Evolutionary conservation across 2,797 vertebrate genomes (phyloP).

Genomic region (Anguilla megastoma): DNA sequence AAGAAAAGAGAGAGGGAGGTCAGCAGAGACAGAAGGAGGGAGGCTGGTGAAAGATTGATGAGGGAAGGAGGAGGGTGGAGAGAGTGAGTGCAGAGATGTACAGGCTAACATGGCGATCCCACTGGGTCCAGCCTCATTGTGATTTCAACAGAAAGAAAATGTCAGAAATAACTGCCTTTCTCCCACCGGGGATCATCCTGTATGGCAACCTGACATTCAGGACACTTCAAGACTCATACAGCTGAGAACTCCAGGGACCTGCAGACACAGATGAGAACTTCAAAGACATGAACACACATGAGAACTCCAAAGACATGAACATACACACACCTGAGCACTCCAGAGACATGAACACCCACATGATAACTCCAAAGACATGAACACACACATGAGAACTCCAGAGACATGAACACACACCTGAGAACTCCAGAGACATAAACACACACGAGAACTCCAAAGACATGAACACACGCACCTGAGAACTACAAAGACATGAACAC

Average conservation of each 20-base stretch:
- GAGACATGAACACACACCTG: too few species aligned
- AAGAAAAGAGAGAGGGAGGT: constrained; percentile 46
- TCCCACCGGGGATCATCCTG: neutral
- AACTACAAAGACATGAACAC: too few species aligned
- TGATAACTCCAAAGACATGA: neutral
- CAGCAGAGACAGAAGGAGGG: constrained; percentile 46
- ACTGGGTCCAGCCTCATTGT: constrained; percentile 45
- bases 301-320: neutral
- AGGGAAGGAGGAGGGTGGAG: constrained; percentile 24
- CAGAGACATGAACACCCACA: neutral
- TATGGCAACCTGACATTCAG: neutral
- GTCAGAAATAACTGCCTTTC: constrained; percentile 23
- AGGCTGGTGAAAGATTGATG: constrained; percentile 29
- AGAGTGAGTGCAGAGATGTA: neutral
- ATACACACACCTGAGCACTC: neutral
- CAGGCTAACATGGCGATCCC: constrained; percentile 1
- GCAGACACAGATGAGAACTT: neutral
- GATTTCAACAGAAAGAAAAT: constrained; percentile 48
- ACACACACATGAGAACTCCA: too few species aligned
- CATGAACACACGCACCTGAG: too few species aligned
- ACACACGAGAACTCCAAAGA: neutral
- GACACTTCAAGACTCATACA: neutral
- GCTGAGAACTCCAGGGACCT: neutral
- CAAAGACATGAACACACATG: neutral
- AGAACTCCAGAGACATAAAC: neutral